These are phyloP conservation scores for Epizoanthus rinbou DNA, from an alignment of 92 coral and sea anemone species.

Conservation along the genomic window DNA sequence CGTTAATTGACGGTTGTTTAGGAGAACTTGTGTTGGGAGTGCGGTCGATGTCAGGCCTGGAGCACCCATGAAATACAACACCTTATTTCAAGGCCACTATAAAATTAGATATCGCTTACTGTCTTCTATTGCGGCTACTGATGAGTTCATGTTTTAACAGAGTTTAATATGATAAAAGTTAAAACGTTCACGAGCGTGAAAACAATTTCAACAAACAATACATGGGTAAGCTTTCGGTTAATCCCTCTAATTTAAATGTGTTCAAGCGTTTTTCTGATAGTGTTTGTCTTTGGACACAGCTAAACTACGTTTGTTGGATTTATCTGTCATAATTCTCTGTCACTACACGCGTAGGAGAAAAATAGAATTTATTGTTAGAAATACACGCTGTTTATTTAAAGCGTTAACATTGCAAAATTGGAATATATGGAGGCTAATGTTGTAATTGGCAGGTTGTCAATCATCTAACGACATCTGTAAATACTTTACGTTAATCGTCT, in stretches of 20 bases:
- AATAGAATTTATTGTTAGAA: constrained; percentile 54
- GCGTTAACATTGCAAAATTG: constrained; percentile 81
- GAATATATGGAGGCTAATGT: constrained; percentile 88
- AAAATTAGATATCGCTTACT: not conserved
- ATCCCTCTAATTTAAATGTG: constrained; percentile 58
- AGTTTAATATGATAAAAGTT: not conserved
- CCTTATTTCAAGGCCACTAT: not conserved
- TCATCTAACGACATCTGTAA: constrained; percentile 83
- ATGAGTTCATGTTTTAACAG: not conserved
- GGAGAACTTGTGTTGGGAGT: constrained; percentile 79
- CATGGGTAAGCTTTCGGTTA: constrained; percentile 39
- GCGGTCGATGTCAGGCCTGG: constrained; percentile 24
- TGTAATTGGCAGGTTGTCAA: constrained; percentile 81
- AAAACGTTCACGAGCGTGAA: not conserved
- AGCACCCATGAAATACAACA: constrained; percentile 2
- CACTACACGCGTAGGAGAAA: constrained; percentile 59
- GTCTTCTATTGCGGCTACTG: not conserved
- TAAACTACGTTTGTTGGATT: constrained; percentile 46
- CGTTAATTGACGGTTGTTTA: constrained; percentile 77
- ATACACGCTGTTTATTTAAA: constrained; percentile 69
- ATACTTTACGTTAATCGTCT: constrained; percentile 85
- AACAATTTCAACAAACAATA: constrained; percentile 24
- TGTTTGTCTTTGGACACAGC: constrained; percentile 61
- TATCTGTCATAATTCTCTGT: constrained; percentile 46
- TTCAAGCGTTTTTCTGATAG: constrained; percentile 41